Evolutionary conservation across 2,113 vertebrate species (phyloP).

Genomic region (Macquaria ambigua): DNA sequence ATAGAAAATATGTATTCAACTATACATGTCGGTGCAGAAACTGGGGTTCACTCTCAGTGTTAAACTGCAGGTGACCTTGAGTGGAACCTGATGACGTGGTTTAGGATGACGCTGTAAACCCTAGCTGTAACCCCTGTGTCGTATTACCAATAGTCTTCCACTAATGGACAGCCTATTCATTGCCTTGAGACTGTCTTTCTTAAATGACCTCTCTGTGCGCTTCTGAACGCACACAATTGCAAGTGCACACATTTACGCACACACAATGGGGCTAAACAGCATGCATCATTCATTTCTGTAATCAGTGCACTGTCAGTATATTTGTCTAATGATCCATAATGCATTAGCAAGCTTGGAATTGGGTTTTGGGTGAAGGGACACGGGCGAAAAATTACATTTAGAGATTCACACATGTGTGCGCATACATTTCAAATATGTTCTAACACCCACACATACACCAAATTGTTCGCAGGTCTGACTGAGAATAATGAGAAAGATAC

Average conservation of each 20-base stretch:
- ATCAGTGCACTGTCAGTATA: constrained; percentile 62
- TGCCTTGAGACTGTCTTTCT: constrained; percentile 29
- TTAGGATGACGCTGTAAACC: constrained; percentile 40
- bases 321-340: constrained; percentile 76
- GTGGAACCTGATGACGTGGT: constrained; percentile 23
- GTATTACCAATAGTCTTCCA: constrained; percentile 51
- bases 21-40: background rate
- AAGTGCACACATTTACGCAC: constrained; percentile 24
- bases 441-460: constrained; percentile 16
- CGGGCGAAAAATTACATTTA: constrained; percentile 44
- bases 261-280: constrained; percentile 28
- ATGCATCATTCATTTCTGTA: constrained; percentile 70
- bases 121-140: constrained; percentile 42
- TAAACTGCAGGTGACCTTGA: constrained; percentile 35
- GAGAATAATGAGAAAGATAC: constrained; percentile 43
- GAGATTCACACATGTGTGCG: constrained; percentile 17
- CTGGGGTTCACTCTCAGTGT: background rate
- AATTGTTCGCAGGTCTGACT: constrained; percentile 46
- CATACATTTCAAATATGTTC: constrained; percentile 40
- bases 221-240: constrained; percentile 12
- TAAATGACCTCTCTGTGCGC: constrained; percentile 47
- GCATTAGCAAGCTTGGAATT: constrained; percentile 61
- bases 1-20: background rate
- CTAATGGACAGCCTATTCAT: constrained; percentile 64
- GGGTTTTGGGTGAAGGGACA: constrained; percentile 49